Conservation (phyloP, 1,140 invertebrate species). For the Catajapyx aquilonaris region DNA sequence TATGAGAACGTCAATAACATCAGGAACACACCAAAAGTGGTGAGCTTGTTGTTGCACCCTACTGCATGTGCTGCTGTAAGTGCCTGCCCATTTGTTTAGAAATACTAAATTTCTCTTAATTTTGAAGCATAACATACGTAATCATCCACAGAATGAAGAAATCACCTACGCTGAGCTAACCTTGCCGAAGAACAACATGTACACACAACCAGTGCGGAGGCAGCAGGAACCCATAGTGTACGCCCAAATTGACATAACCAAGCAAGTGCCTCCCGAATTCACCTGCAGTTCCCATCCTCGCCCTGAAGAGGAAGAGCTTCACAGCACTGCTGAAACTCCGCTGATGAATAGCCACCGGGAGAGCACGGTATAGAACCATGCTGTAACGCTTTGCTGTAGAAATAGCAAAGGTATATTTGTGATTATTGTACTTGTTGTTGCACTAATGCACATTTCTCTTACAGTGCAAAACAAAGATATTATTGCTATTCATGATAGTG, state of each 20-base stretch:
- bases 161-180: constrained; percentile 35
- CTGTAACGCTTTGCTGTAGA: too few species aligned
- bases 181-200: constrained; percentile 14
- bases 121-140: background rate
- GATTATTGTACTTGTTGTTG: too few species aligned
- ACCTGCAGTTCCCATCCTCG: background rate
- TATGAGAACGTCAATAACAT: constrained; percentile 11
- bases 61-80: too few species aligned
- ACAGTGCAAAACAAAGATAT: too few species aligned
- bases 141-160: constrained; percentile 22
- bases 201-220: constrained; percentile 16
- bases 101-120: too few species aligned
- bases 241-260: constrained; percentile 30
- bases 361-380: constrained; percentile 14
- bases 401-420: too few species aligned
- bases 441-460: too few species aligned
- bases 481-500: too few species aligned
- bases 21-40: constrained; percentile 15
- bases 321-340: constrained; percentile 9
- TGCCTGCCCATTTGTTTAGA: too few species aligned
- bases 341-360: constrained; percentile 11
- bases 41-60: constrained; percentile 14
- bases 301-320: constrained; percentile 9
- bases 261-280: constrained; percentile 9
- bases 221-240: constrained; percentile 34